Base-by-base conservation (phyloP, 2,797 vertebrate genomes). In the Chelidonichthys spinosus region DNA sequence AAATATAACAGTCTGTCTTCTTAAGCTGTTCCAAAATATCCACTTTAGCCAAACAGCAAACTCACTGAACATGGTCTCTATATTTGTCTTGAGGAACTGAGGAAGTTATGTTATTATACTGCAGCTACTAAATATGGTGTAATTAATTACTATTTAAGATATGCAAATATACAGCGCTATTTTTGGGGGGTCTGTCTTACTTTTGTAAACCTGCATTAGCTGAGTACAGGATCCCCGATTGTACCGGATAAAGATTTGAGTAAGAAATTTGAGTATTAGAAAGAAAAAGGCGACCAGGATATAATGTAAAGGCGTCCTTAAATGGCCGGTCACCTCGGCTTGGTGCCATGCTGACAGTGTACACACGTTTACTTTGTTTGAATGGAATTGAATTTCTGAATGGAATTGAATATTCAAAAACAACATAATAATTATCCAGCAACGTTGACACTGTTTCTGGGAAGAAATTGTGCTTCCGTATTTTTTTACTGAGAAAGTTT, bases 1-100 rank as follows among this genome's bases (percentile, higher is more conserved):
- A 63, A 66, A 76, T 53, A 75, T 64, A 79, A 59, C 79, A 83
- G 58, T 78, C 36, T 53, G 69, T 78, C 52, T 35, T 9, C 80
- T 69, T 56, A 50, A 80, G 62, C 17, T 54, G 46, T 54, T 80
- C 54, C 55, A 78, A 74, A 85, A 79, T 69, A 69, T 61, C 49
- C 62, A 35, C 54, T 73, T 71, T 40, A 60, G 13, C n/a, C 10
- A 58, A 69, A 72, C 52, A 53, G 42, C 11, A 7, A n/a, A 49
- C 56, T 50, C 11, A 46, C 2, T 35, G 2, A 72, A 63, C 3
- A 6, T 11, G 6, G 5, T 44, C 1, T 8, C 32, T 59, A 10
- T 54, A 49, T 68, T 65, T 53, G 36, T 53, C 58, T 46, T 73
- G 11, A 42, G 32, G 43, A 69, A 73, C 15, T 2, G 1, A 6